phyloP scores from a whole-genome alignment of 1,140 invertebrate species.

The Pseudomyrmex pallidus region DNA sequence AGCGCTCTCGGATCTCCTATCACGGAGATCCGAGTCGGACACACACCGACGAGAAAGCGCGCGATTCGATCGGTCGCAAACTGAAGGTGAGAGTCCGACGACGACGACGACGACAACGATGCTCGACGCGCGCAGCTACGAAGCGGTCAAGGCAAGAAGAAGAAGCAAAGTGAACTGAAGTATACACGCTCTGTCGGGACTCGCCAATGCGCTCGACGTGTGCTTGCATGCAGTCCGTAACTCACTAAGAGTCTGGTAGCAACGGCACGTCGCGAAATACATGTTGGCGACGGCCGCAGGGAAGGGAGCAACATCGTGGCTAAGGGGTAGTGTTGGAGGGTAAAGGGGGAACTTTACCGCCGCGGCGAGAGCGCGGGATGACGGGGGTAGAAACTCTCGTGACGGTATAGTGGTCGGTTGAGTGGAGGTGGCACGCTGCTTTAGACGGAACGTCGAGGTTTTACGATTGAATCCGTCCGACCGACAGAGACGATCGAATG shows the following conservation, averaged over 20 bases:
- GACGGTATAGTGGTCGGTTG: constrained; percentile 49
- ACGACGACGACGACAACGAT: too few species aligned
- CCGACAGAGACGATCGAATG: constrained; percentile 45
- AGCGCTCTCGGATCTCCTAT: background rate
- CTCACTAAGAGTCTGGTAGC: constrained; percentile 79
- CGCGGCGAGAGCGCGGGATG: background rate
- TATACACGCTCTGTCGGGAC: background rate
- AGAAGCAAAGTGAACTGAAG: background rate
- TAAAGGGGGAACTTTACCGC: too few species aligned
- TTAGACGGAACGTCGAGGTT: constrained; percentile 58
- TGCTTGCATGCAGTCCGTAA: constrained; percentile 79
- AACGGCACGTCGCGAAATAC: constrained; percentile 75
- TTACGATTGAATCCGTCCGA: constrained; percentile 67
- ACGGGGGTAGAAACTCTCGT: constrained; percentile 35
- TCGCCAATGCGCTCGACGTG: constrained; percentile 56
- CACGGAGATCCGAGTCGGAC: background rate
- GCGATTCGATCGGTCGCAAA: background rate
- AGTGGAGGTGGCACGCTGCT: constrained; percentile 50
- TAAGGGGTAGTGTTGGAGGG: too few species aligned
- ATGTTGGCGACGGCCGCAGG: constrained; percentile 56
- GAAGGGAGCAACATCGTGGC: constrained; percentile 46
- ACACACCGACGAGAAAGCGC: too few species aligned
- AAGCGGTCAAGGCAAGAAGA: background rate
- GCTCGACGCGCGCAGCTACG: background rate
- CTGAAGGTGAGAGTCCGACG: background rate